Evolutionary conservation across 2,797 vertebrate species (phyloP), one percentile per base, ranked within the genome.

Genomic region (Myotis daubentonii): DNA sequence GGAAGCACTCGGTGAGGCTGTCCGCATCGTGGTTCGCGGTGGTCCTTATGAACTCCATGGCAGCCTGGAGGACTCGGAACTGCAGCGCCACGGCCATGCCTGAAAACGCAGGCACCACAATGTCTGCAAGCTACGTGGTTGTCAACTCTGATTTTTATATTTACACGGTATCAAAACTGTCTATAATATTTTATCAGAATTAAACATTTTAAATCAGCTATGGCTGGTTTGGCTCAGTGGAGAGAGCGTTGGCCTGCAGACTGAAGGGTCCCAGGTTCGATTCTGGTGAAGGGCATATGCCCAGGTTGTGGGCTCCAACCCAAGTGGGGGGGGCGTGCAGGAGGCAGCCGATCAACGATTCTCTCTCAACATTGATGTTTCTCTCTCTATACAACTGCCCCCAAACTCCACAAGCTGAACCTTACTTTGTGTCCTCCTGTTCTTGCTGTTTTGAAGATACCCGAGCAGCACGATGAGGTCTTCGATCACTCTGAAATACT

Each of bases 401-500:
- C 30, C 25, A 4, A 16, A 71, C 44, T 71, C 23, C 57, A 75
- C 89, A 95, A 97, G 95, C 80, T 93, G 83, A 75, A 75, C 95
- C 98, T 99, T 99, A 99, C 99, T 99, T 98, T 98, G 99, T 28
- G 99, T 99, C 97, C 98, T 99, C 89, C 98, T 97, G 97, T 99
- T 99, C 98, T 99, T 99, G 98, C 99, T 99, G 72, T 98, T 99
- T 97, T 99, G 99, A 98, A 99, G 99, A 98, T 99, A 99, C 95
- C 99, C 99, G 96, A 99, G 98, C 95, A 99, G 98, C 47, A 99
- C 99, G 97, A 99, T 99, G 95, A 99, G 99, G 97, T 99, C 99
- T 98, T 99, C 99, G 93, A 99, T 99, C 98, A 99, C 99, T 98
- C 99, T 99, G 98, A 99, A 99, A 98, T 99, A 99, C n/a, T 99